A percentile compares a stretch with the other conserved stretches of the same genome.
phyloP scores from a whole-genome alignment of 1,140 invertebrate species.

The Hirudo medicinalis region DNA sequence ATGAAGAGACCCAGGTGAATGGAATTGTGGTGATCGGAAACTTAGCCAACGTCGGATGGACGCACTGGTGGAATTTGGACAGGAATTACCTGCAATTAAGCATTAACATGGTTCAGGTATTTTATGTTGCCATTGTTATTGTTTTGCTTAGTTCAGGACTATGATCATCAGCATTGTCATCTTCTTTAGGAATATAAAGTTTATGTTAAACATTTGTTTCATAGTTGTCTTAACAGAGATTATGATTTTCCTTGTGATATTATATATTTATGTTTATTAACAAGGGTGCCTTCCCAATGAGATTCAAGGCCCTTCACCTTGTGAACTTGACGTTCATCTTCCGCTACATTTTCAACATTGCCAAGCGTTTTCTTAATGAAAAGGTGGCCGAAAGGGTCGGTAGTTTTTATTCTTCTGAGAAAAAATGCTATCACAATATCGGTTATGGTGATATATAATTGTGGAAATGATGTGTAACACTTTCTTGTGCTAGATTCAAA shows the following conservation, averaged over 20 bases:
- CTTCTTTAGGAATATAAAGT: too few species aligned
- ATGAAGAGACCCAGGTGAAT: constrained; percentile 63
- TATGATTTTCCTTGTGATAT: too few species aligned
- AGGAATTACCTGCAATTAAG: constrained; percentile 17
- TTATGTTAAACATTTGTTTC: background rate
- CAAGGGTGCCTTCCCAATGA: constrained; percentile 54
- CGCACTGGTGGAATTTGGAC: constrained; percentile 28
- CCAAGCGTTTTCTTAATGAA: constrained; percentile 62
- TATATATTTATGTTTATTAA: constrained; percentile 28
- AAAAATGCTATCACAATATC: too few species aligned
- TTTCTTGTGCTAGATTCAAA: too few species aligned
- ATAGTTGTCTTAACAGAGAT: background rate
- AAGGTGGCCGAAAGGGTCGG: constrained; percentile 43
- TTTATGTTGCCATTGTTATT: background rate
- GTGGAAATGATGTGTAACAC: too few species aligned
- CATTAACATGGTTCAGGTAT: constrained; percentile 15
- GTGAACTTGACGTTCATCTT: constrained; percentile 65
- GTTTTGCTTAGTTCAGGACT: background rate
- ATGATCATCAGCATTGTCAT: background rate
- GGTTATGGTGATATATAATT: too few species aligned
- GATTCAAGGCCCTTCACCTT: constrained; percentile 60
- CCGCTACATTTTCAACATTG: constrained; percentile 58
- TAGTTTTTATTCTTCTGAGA: too few species aligned
- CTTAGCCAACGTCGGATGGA: constrained; percentile 52
- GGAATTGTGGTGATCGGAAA: constrained; percentile 72